These are phyloP conservation scores for Suncus etruscus DNA, from an alignment of 2,113 vertebrate genomes.

Conservation along the genomic window DNA sequence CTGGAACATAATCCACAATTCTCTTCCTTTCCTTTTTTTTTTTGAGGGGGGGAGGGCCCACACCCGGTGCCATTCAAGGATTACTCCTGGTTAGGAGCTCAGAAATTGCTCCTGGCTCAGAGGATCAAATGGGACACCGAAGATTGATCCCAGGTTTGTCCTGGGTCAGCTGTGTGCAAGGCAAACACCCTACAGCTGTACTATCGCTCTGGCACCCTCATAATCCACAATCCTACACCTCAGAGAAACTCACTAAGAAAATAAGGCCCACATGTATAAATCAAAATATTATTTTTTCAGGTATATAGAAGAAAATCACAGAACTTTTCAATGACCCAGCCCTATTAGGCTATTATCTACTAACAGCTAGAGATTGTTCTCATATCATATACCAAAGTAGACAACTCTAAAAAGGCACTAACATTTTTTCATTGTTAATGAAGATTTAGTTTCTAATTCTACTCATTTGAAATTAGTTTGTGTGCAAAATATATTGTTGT, in stretches of 20 bases:
- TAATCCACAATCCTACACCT: not conserved
- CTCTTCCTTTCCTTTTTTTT: no score
- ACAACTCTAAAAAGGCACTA: not conserved
- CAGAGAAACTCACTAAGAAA: not conserved
- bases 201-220: no score
- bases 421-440: not conserved
- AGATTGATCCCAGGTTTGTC: no score
- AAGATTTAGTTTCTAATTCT: constrained; percentile 31
- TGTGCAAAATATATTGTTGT: constrained; percentile 5
- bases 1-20: constrained; percentile 9
- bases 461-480: constrained; percentile 46
- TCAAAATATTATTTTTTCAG: not conserved
- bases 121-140: no score
- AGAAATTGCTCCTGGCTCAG: no score
- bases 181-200: no score
- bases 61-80: no score
- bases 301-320: not conserved
- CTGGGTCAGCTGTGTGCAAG: no score
- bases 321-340: not conserved
- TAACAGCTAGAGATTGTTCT: not conserved
- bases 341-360: not conserved
- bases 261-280: not conserved
- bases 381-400: not conserved
- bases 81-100: no score
- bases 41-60: no score